These are phyloP conservation scores for Muschampia plurimacula DNA, from an alignment of 2,888 invertebrate genomes.

Conservation along the genomic window DNA sequence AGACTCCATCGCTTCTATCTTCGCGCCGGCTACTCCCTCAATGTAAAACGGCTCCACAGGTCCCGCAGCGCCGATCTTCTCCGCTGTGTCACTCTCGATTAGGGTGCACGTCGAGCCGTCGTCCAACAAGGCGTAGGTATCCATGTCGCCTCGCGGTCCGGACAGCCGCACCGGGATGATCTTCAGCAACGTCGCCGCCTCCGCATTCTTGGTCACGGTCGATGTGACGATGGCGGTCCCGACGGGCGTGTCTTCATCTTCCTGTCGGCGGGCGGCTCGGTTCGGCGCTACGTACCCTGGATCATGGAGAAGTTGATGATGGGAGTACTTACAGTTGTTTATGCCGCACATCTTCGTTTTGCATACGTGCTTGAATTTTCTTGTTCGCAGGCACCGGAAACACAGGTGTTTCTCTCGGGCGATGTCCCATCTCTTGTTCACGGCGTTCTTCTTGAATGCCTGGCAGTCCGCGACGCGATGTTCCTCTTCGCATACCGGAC, in stretches of 20 bases:
- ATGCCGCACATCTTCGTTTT: slow-evolving; percentile 14
- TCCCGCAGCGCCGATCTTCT: slow-evolving; percentile 35
- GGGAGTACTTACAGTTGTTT: slow-evolving; percentile 3
- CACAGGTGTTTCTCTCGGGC: slow-evolving; percentile 6
- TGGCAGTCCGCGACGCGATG: neutral
- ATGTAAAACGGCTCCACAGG: slow-evolving; percentile 22
- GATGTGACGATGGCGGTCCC: neutral
- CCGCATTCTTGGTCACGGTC: neutral
- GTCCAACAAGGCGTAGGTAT: slow-evolving; percentile 41
- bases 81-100: slow-evolving; percentile 17
- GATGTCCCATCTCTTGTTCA: slow-evolving; percentile 11
- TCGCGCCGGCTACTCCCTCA: slow-evolving; percentile 16
- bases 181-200: slow-evolving; percentile 32
- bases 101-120: slow-evolving; percentile 42
- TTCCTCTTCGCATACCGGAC: slow-evolving; percentile 1
- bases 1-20: neutral
- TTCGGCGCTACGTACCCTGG: neutral
- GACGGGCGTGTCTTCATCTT: neutral
- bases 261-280: neutral
- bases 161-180: slow-evolving; percentile 35
- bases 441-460: neutral
- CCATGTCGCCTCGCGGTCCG: slow-evolving; percentile 29
- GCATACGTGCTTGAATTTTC: slow-evolving; percentile 10
- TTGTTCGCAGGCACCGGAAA: slow-evolving; percentile 7
- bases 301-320: neutral